phyloP scores from a whole-genome alignment of 1,140 invertebrate species.

The Rhopalosiphum maidis region DNA sequence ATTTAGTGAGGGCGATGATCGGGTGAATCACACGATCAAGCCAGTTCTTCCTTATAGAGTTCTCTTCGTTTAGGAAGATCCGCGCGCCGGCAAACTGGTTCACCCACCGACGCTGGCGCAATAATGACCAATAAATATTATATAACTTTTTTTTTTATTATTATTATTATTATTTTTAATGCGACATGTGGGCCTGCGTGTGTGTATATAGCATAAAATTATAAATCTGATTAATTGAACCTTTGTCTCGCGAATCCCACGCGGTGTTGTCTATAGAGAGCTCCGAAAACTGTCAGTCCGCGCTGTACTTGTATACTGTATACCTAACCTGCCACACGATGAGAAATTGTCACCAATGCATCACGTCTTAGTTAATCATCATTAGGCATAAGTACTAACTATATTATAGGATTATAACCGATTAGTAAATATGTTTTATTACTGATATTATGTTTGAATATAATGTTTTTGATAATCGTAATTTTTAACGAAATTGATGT shows the following conservation, averaged over 20 bases:
- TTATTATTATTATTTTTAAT: not conserved
- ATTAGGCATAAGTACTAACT: not conserved
- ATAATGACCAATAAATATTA: not conserved
- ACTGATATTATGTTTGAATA: not conserved
- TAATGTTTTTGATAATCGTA: not conserved
- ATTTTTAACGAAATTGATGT: not conserved
- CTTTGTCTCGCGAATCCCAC: slow-evolving; percentile 47
- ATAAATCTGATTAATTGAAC: slow-evolving; percentile 50
- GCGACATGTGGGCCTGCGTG: not conserved
- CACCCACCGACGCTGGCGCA: slow-evolving; percentile 36
- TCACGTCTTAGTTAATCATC: not conserved
- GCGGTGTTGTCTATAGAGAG: not conserved
- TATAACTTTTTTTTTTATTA: slow-evolving; percentile 16
- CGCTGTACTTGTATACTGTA: not conserved
- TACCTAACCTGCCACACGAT: not conserved
- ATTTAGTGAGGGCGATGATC: slow-evolving; percentile 37
- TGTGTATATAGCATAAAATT: slow-evolving; percentile 24
- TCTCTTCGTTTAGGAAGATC: slow-evolving; percentile 12
- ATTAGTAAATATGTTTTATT: not conserved
- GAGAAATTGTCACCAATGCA: not conserved
- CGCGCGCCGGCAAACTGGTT: slow-evolving; percentile 22
- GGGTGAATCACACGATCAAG: slow-evolving; percentile 29
- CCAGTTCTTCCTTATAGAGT: slow-evolving; percentile 31
- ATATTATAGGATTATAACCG: not conserved
- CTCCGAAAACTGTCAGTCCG: not conserved